These are phyloP conservation scores for Centruroides vittatus DNA, from an alignment of 1,140 invertebrate species.

Conservation along the genomic window DNA sequence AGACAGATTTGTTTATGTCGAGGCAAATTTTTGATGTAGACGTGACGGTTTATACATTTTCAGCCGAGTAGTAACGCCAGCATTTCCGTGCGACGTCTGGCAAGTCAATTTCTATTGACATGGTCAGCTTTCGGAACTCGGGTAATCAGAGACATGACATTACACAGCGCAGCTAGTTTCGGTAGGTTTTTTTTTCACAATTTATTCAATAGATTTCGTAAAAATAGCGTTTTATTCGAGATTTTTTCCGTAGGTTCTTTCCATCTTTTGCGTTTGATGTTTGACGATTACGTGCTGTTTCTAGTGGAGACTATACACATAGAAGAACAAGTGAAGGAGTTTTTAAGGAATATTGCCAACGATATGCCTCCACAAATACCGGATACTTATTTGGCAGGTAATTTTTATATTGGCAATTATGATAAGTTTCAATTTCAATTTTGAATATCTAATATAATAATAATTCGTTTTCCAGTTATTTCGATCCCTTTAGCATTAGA, in stretches of 20 bases:
- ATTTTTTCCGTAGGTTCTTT: conserved; percentile 32
- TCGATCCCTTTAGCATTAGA: too few relatives aligned
- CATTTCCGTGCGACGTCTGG: conserved; percentile 22
- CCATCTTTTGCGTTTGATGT: conserved; percentile 38
- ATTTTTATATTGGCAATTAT: neutral
- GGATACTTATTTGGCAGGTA: neutral
- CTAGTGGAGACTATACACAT: conserved; percentile 33
- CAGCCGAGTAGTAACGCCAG: too few relatives aligned
- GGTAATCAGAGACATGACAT: conserved; percentile 37
- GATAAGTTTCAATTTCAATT: too few relatives aligned
- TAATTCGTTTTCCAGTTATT: too few relatives aligned
- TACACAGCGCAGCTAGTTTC: conserved; percentile 38
- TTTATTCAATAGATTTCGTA: too few relatives aligned
- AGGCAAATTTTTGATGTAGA: too few relatives aligned
- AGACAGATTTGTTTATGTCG: neutral
- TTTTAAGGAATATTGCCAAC: conserved; percentile 27
- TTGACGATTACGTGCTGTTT: conserved; percentile 39
- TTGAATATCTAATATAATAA: too few relatives aligned
- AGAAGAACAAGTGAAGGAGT: conserved; percentile 30
- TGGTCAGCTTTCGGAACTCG: conserved; percentile 37
- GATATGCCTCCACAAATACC: conserved; percentile 21
- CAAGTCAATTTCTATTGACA: conserved; percentile 34
- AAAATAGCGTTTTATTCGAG: too few relatives aligned
- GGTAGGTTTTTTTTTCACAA: conserved; percentile 24
- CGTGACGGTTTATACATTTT: too few relatives aligned